These are phyloP conservation scores for Andrena trimmerana DNA, from an alignment of 2,888 invertebrate species.

Conservation along the genomic window DNA sequence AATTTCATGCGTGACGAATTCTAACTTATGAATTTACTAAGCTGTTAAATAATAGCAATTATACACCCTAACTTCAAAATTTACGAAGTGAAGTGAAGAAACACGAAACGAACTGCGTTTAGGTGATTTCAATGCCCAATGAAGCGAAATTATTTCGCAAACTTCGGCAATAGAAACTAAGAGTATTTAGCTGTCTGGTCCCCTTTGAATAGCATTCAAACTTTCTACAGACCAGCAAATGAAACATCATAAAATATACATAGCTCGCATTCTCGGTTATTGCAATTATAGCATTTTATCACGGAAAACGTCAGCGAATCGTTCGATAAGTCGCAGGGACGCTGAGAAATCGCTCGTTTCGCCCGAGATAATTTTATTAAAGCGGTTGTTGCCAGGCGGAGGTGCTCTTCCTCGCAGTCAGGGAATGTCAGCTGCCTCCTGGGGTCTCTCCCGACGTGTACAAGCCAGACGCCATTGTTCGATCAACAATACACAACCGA, in stretches of 20 bases:
- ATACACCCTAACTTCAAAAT: no score
- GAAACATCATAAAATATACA: background rate
- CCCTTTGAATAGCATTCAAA: no score
- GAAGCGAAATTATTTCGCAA: no score
- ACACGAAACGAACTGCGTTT: no score
- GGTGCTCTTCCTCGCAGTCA: slow-evolving; percentile 80
- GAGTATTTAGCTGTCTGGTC: no score
- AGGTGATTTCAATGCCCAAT: no score
- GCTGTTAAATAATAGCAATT: no score
- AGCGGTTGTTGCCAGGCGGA: slow-evolving; percentile 77
- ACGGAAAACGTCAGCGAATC: background rate
- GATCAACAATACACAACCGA: slow-evolving; percentile 82
- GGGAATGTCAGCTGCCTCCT: slow-evolving; percentile 82
- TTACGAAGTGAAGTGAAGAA: no score
- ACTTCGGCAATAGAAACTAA: no score
- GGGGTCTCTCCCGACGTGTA: slow-evolving; percentile 75
- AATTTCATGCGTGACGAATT: no score
- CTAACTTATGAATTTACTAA: no score
- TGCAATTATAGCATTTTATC: background rate
- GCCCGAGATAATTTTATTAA: slow-evolving; percentile 62
- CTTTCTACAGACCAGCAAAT: no score
- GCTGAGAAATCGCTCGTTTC: slow-evolving; percentile 9
- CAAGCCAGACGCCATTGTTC: slow-evolving; percentile 83
- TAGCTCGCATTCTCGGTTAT: background rate
- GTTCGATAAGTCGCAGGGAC: slow-evolving; percentile 1